Base-by-base conservation (phyloP, 1,140 invertebrate species). In the Delia radicum region DNA sequence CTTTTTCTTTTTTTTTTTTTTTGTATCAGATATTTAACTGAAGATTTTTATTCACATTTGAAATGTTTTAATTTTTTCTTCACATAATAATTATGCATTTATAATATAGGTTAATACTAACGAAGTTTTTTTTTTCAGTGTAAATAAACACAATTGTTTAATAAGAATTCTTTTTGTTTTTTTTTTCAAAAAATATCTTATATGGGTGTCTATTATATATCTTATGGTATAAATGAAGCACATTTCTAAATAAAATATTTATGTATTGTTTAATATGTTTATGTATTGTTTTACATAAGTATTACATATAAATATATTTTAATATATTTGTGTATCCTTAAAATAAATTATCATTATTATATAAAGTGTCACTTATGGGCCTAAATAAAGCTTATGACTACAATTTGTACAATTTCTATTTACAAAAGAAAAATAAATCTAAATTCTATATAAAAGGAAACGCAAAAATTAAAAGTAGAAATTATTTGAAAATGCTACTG, bases 21-120 rank as follows among this genome's bases (percentile, higher is more conserved):
- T 55, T 55, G 48, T 55, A 55, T 55, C 48, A 55, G 48, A 55
- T 55, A 55, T 55, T 55, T 55, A 55, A 55, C 48, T 55, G 48
- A 55, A 55, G 24, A 55, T n/a, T 55, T 55, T 55, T 55, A 55
- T 55, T 55, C n/a, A 55, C 48, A 55, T 55, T 55, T 55, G n/a
- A 55, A 55, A 55, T 55, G 48, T 55, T 55, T 21, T 55, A 42
- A 15, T 55, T 48, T 48, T 21, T 55, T 55, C 21, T 42, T 55
- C 21, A 55, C 15, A 55, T 55, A 55, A 55, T 55, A 55, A 21
- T 55, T 55, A 55, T 55, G 15, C 12, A 42, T 42, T 42, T 15
- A n/a, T n/a, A n/a, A n/a, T 42, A 42, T 1, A 10, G 37, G 12
- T 15, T 42, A 42, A 42, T 42, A 42, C 37, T 42, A 42, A 42